These are phyloP conservation scores for Platypus cylindrus DNA, from an alignment of 2,888 invertebrate species.

Conservation along the genomic window DNA sequence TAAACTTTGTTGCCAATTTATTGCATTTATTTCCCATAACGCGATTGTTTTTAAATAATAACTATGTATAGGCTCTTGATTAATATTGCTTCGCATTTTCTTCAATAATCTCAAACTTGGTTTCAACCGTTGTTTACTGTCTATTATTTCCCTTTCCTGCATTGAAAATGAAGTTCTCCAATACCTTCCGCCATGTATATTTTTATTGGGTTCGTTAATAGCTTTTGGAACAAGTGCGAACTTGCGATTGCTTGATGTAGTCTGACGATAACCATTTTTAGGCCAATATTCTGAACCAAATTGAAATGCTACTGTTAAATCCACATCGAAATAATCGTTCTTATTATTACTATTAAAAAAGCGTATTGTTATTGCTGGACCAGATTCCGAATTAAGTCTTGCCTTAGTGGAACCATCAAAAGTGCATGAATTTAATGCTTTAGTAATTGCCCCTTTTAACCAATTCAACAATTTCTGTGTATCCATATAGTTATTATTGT, in stretches of 20 bases:
- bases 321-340: slow-evolving; percentile 6
- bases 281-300: slow-evolving; percentile 9
- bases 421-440: slow-evolving; percentile 2
- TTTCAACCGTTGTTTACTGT: slow-evolving; percentile 7
- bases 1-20: slow-evolving; percentile 3
- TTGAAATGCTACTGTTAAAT: slow-evolving; percentile 9
- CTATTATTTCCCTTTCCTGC: slow-evolving; percentile 9
- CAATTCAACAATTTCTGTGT: slow-evolving; percentile 9
- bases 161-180: slow-evolving; percentile 11
- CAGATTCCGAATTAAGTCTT: slow-evolving; percentile 3
- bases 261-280: slow-evolving; percentile 1
- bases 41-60: slow-evolving; percentile 10
- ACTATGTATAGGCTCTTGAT: slow-evolving; percentile 5
- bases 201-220: neutral
- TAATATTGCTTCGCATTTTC: slow-evolving; percentile 9
- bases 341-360: too few relatives aligned
- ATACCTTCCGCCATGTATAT: slow-evolving; percentile 1
- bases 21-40: slow-evolving; percentile 4
- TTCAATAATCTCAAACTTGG: slow-evolving; percentile 9
- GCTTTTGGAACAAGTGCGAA: slow-evolving; percentile 10
- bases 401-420: neutral
- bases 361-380: slow-evolving; percentile 9
- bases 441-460: slow-evolving; percentile 6
- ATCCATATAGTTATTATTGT: slow-evolving; percentile 7
- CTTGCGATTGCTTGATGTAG: neutral